Conservation (phyloP, 2,888 invertebrate species). For the Diogma glabrata region DNA sequence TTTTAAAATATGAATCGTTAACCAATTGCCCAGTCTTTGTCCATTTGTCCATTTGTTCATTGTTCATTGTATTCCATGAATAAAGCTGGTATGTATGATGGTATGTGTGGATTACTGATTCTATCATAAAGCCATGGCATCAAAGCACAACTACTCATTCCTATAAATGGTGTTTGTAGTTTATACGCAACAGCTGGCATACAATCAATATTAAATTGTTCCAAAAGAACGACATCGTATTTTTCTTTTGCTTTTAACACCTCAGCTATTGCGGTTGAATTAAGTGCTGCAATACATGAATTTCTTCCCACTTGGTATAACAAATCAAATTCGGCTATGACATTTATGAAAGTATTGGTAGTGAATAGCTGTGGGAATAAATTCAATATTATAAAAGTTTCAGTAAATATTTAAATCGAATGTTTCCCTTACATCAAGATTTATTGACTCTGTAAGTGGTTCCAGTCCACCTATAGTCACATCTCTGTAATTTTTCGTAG, state of each 20-base stretch:
- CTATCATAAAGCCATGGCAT: constrained; percentile 46
- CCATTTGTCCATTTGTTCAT: constrained; percentile 31
- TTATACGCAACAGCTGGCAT: constrained; percentile 45
- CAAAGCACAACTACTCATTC: constrained; percentile 41
- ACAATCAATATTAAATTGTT: constrained; percentile 50
- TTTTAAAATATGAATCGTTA: constrained; percentile 26
- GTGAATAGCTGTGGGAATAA: neutral
- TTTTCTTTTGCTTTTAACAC: constrained; percentile 25
- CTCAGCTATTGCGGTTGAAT: constrained; percentile 24
- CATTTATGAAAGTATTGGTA: no score
- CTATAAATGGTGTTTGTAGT: constrained; percentile 44
- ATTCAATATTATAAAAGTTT: no score
- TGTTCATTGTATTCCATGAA: constrained; percentile 40
- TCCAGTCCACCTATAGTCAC: constrained; percentile 26
- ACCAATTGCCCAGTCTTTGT: constrained; percentile 37
- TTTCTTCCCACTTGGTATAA: constrained; percentile 33
- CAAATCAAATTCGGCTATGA: constrained; percentile 32
- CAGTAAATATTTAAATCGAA: no score
- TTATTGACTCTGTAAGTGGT: constrained; percentile 28
- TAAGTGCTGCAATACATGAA: constrained; percentile 25
- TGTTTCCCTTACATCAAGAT: constrained; percentile 28
- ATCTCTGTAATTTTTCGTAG: constrained; percentile 31
- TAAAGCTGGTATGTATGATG: constrained; percentile 46
- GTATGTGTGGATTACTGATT: constrained; percentile 45
- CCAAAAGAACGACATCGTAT: constrained; percentile 48